Base-by-base conservation (phyloP, 2,888 invertebrate genomes). In the Drosophila imparisetae region DNA sequence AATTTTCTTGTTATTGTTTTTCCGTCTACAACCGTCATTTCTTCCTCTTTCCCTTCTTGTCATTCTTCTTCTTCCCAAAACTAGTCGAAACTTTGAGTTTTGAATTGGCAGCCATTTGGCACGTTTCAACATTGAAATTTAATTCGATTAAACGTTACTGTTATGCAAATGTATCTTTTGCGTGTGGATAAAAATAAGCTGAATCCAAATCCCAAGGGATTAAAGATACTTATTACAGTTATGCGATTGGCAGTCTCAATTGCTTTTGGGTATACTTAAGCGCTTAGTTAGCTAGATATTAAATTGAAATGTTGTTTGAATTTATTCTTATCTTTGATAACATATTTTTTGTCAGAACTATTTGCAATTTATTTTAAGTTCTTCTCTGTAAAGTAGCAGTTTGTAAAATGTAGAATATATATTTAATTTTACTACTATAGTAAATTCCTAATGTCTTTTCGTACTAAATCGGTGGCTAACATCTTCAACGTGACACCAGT, bases 131-230 rank as follows among this genome's bases (percentile, higher is more conserved):
- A 54, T 69, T 34, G 57, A 42, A 68, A 66, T 72, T 40, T 36
- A 50, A 71, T 62, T 75, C 78, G 64, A 68, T 75, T 67, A 68
- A 78, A 57, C 49, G 59, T 74, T 61, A 45, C 58, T 45, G 55
- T 67, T 60, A 78, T 79, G 79, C 69, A 75, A 71, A 78, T 77
- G 78, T 52, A 15, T 55, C 59, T 59, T 48, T 55, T 54, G 57
- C 61, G 38, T 24, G 27, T 53, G 53, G 24, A 18, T 45, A 38
- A 8, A 36, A 61, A 49, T 60, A 54, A 42, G 58, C 24, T 32
- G 4, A 24, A 38, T 55, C 36, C 32, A 21, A 32, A 72, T 63
- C 72, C 55, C 77, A 29, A 30, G 64, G 45, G 32, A 57, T 78
- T 60, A 21, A 40, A 30, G 27, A 49, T 62, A 57, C 6, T 24